Base-by-base conservation (phyloP, 1,140 invertebrate genomes). In the Sycobia sp. region DNA sequence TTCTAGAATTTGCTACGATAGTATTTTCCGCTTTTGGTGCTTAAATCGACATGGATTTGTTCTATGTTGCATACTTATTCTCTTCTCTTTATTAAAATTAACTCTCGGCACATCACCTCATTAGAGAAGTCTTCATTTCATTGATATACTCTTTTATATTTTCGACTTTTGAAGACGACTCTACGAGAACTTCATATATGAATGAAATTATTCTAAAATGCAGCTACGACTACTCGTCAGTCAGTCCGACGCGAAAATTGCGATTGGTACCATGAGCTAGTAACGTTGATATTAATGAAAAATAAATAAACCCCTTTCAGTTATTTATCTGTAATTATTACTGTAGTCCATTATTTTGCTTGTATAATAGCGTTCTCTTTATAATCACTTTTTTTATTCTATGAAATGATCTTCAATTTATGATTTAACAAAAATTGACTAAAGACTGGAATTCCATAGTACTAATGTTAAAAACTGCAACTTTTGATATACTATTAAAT, bases 261-360 rank as follows among this genome's bases (percentile, higher is more conserved):
- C 27, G 20, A 58, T 57, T 62, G 39, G 53, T 57, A 61, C 43
- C 38, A 36, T 61, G 53, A 58, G 62, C 59, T 65, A 65, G 56
- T 57, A 67, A 68, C 43, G 47, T 59, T 70, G 66, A 64, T 54
- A 65, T 51, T 51, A 27, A 51, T 57, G 46, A 57, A 64, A 64
- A 73, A 75, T 73, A 72, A 75, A 73, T 73, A 66, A 71, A 55
- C 53, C 62, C 67, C 44, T 69, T 69, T 65, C 41, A 9, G 34
- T 55, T 47, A 11, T n/a, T 56, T 56, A 64, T 7, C 58, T 10
- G 36, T 64, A 44, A 64, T 58, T 43, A 56, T 36, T 55, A 54
- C 10, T 57, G 51, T 25, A 58, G 25, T 47, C 23, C 14, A 43
- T 38, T 39, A 50, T 25, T 58, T 64, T 57, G 38, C 36, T 39